Conservation (phyloP, 1,140 invertebrate species). For the Drosophila kanapiae region DNA sequence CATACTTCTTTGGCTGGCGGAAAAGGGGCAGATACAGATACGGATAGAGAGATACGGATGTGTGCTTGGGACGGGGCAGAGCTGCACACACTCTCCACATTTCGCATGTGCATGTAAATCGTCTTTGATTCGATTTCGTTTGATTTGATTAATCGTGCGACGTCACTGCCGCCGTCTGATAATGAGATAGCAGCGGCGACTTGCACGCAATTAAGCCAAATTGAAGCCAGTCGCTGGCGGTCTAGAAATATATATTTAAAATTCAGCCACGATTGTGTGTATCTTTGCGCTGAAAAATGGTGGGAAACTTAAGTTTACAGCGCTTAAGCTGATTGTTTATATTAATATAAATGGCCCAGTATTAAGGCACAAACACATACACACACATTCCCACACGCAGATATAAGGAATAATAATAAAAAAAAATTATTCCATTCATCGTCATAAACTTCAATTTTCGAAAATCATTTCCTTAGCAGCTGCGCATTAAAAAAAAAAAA, state of each 20-base stretch:
- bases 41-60: constrained; percentile 14
- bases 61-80: constrained; percentile 3
- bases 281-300: constrained; percentile 4
- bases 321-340: constrained; percentile 71
- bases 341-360: constrained; percentile 77
- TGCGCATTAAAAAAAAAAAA: constrained; percentile 70
- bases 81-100: constrained; percentile 20
- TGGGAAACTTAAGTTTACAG: constrained; percentile 70
- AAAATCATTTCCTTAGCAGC: constrained; percentile 85
- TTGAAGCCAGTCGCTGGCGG: constrained; percentile 22
- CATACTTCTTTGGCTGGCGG: constrained; percentile 8
- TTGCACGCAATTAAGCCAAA: constrained; percentile 77
- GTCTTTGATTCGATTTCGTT: constrained; percentile 82
- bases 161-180: constrained; percentile 61
- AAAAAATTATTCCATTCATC: constrained; percentile 80
- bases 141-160: constrained; percentile 82
- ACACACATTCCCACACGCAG: constrained; percentile 17
- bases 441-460: constrained; percentile 85
- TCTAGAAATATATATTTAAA: constrained; percentile 42
- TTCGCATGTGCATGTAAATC: constrained; percentile 73
- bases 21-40: constrained; percentile 30
- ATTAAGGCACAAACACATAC: constrained; percentile 52
- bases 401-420: constrained; percentile 55
- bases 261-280: constrained; percentile 4
- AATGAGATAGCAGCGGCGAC: constrained; percentile 67